phyloP scores from a whole-genome alignment of 2,113 vertebrate genomes.

The Dascyllus trimaculatus region DNA sequence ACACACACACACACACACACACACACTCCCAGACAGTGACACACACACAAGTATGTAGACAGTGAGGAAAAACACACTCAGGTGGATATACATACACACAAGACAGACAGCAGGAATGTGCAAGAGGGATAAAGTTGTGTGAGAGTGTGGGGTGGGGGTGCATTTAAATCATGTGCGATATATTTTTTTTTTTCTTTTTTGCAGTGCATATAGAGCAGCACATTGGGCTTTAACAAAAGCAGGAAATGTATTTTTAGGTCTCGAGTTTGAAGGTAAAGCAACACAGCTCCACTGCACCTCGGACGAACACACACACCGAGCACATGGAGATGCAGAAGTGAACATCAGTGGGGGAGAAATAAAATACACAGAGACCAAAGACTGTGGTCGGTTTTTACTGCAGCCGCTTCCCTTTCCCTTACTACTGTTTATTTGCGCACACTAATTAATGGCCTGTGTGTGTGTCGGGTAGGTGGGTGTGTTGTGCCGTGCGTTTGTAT shows the following conservation, averaged over 20 bases:
- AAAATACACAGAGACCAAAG: conserved; percentile 78
- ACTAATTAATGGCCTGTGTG: conserved; percentile 81
- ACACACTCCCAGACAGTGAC: conserved; percentile 22
- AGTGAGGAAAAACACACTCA: conserved; percentile 32
- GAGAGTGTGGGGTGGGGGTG: conserved; percentile 1
- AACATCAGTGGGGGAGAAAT: conserved; percentile 72
- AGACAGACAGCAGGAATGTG: conserved; percentile 47
- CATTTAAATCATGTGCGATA: conserved; percentile 35
- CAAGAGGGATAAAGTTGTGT: conserved; percentile 32
- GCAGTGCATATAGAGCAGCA: conserved; percentile 47
- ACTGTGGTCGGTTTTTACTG: conserved; percentile 68
- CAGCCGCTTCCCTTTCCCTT: conserved; percentile 79
- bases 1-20: conserved; percentile 49
- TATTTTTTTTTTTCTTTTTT: conserved; percentile 14
- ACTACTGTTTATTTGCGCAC: conserved; percentile 80
- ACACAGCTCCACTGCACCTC: conserved; percentile 44
- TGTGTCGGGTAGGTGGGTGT: conserved; percentile 34
- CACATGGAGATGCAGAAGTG: conserved; percentile 62
- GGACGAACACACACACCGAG: conserved; percentile 32
- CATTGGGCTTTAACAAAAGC: conserved; percentile 75
- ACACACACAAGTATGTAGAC: conserved; percentile 11
- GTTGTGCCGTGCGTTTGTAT: conserved; percentile 59
- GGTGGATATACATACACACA: conserved; percentile 31
- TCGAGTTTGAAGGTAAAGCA: conserved; percentile 67
- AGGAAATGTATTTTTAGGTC: conserved; percentile 81